These are phyloP conservation scores for Mastomys natalensis DNA, from an alignment of 2,113 vertebrate genomes.

Conservation along the genomic window DNA sequence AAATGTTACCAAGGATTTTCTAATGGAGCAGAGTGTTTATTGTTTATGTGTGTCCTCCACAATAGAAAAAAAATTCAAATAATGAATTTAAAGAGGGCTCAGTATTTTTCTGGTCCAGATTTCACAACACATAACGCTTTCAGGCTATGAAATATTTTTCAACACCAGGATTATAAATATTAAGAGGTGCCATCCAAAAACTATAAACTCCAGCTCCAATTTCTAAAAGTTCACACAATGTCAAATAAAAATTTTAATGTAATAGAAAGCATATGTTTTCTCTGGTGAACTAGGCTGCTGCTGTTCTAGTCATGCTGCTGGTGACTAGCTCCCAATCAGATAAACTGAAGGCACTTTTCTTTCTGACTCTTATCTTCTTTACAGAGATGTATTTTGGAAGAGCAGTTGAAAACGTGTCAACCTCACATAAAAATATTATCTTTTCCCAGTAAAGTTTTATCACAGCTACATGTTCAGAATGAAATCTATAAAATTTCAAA, in stretches of 20 bases:
- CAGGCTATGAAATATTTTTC: slow-evolving; percentile 67
- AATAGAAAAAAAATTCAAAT: slow-evolving; percentile 49
- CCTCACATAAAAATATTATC: slow-evolving; percentile 40
- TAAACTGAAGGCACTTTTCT: not conserved
- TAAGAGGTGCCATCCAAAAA: slow-evolving; percentile 67
- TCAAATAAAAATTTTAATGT: slow-evolving; percentile 63
- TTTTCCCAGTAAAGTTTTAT: slow-evolving; percentile 50
- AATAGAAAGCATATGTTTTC: slow-evolving; percentile 71
- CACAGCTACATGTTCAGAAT: slow-evolving; percentile 29
- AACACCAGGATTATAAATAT: slow-evolving; percentile 65
- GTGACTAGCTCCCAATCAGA: not conserved
- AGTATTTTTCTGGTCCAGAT: slow-evolving; percentile 3
- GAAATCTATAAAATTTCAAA: slow-evolving; percentile 51
- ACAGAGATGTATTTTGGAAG: slow-evolving; percentile 22
- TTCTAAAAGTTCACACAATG: slow-evolving; percentile 59
- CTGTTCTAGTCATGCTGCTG: slow-evolving; percentile 24
- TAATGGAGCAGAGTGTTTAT: slow-evolving; percentile 17
- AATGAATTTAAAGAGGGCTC: slow-evolving; percentile 33
- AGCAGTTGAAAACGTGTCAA: slow-evolving; percentile 45
- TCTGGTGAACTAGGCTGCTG: slow-evolving; percentile 24
- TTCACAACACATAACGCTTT: slow-evolving; percentile 55
- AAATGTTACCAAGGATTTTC: slow-evolving; percentile 41
- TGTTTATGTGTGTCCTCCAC: slow-evolving; percentile 52
- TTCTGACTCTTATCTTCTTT: not conserved
- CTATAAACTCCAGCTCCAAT: slow-evolving; percentile 68